Evolutionary conservation across 2,888 invertebrate species (phyloP), one percentile per base, ranked within the genome.

Genomic region (Muschampia staudingeri): DNA sequence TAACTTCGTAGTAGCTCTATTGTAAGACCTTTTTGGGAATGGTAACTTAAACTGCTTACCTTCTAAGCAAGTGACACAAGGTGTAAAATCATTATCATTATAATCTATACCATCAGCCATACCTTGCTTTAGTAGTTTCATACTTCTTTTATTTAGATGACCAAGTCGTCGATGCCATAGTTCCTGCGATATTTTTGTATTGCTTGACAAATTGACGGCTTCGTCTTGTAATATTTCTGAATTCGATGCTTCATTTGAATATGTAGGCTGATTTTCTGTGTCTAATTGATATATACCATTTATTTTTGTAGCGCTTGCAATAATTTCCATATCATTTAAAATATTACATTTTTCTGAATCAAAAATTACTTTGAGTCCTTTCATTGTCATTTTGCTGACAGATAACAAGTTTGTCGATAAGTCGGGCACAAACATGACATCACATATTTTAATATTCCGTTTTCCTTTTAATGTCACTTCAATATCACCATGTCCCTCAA

Each of bases 151-250:
- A 69, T 84, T 84, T 1, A 85, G 77, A 78, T 85, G 85, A 56
- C 76, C 85, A 19, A 85, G 79, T 9, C 86, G 73, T 25, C 80
- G 52, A 78, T 86, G 84, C 86, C 84, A 86, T 44, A 80, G 14
- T 25, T 82, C 78, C 4, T 82, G 81, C 19, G 81, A 71, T 56
- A 44, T 37, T 19, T 65, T 76, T 65, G 12, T 16, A 8, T 40
- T 52, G 14, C 48, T 61, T 61, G 61, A 65, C 76, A 80, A 14
- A 67, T 86, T 82, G 12, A 69, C 69, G 37, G n/a, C n/a, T 37
- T 67, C 65, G 7, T 34, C 34, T 69, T 37, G 69, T 69, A 37
- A 6, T 34, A 11, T 11, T 61, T 11, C 25, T 61, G 11, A 25
- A 25, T 61, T 61, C 11, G 25, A 61, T 12, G 9, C 12, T 25